A percentile compares a stretch with the other conserved stretches of the same genome.
These are phyloP conservation scores for Diadumene lineata DNA, from an alignment of 92 coral and sea anemone genomes.

Conservation along the genomic window DNA sequence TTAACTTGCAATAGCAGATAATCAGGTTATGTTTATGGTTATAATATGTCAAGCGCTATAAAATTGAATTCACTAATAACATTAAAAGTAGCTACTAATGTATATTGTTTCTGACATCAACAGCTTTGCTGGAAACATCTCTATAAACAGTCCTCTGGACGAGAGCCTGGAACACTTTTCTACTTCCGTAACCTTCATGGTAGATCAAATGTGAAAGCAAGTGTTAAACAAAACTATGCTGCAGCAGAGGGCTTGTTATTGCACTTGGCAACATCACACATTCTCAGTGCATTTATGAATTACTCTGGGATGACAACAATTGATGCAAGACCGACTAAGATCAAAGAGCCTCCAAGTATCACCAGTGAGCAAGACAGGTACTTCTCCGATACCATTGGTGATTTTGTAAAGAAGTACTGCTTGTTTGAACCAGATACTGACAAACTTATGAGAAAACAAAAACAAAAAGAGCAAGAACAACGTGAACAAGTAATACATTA, in stretches of 20 bases:
- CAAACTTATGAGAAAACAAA: slow-evolving; percentile 2
- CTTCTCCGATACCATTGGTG: slow-evolving; percentile 17
- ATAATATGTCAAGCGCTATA: too few species aligned
- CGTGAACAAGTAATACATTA: too few species aligned
- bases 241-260: slow-evolving; percentile 33
- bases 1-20: too few species aligned
- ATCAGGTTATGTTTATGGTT: too few species aligned
- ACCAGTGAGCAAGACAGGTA: neutral
- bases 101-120: slow-evolving; percentile 4
- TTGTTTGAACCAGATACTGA: slow-evolving; percentile 8
- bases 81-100: too few species aligned
- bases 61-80: too few species aligned
- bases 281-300: slow-evolving; percentile 31
- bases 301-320: slow-evolving; percentile 2
- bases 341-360: slow-evolving; percentile 1
- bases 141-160: slow-evolving; percentile 30
- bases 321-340: neutral
- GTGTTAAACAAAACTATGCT: slow-evolving; percentile 40
- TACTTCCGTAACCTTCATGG: slow-evolving; percentile 40
- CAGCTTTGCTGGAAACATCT: slow-evolving; percentile 46
- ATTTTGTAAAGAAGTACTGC: slow-evolving; percentile 34
- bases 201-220: slow-evolving; percentile 32
- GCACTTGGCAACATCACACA: slow-evolving; percentile 29
- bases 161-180: slow-evolving; percentile 34
- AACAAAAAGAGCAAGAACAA: neutral